phyloP scores from a whole-genome alignment of 2,113 vertebrate species.

The Ranitomeya imitator region DNA sequence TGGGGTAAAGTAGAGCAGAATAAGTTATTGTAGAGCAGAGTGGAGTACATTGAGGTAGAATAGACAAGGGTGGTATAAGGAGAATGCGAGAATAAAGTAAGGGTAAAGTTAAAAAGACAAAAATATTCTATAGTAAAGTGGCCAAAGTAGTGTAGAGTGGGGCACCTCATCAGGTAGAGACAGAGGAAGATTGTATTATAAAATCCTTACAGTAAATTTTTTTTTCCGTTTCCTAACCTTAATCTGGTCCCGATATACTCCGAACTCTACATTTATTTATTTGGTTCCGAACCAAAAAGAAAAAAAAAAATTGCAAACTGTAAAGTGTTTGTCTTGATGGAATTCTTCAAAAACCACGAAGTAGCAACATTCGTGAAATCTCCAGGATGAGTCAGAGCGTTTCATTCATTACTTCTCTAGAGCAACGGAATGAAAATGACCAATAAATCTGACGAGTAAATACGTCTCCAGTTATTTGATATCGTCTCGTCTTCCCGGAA shows the following conservation, averaged over 20 bases:
- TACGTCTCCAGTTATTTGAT: background rate
- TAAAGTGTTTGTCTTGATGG: background rate
- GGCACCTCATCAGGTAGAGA: background rate
- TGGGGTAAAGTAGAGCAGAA: background rate
- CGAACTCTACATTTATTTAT: background rate
- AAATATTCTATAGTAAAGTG: no score
- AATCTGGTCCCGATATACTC: background rate
- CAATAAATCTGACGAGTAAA: background rate
- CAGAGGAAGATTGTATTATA: background rate
- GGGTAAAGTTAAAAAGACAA: no score
- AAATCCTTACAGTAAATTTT: background rate
- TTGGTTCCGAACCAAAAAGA: background rate
- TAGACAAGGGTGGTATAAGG: no score
- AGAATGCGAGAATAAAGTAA: no score
- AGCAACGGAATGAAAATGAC: background rate
- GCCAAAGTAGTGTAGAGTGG: no score
- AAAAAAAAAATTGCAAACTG: background rate
- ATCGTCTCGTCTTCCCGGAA: background rate
- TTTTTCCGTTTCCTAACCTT: background rate
- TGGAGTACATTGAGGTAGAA: no score
- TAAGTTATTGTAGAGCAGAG: no score
- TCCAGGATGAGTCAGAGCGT: background rate
- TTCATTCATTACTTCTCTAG: background rate
- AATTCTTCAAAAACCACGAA: background rate
- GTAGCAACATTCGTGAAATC: background rate